Evolutionary conservation across 92 coral and sea anemone genomes (phyloP), one percentile per base, ranked within the genome.

Genomic region (Siderastrea siderea): DNA sequence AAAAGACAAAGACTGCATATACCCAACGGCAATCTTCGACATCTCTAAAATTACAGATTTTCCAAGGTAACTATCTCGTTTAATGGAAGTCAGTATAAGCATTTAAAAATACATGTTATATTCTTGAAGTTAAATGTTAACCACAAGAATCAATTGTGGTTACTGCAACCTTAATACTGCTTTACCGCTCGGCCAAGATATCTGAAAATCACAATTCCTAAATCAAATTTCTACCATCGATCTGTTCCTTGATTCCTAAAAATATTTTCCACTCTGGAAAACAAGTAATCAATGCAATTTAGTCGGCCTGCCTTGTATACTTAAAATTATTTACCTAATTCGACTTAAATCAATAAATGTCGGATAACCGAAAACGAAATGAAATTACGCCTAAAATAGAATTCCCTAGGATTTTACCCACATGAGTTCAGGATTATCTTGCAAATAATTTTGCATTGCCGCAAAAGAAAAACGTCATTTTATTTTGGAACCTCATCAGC

Each of bases 281-380:
- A 17, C 7, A 7, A 60, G 62, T 46, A 61, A 44, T 61, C 10
- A 47, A 3, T 50, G n/a, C n/a, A 4, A 47, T 26, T n/a, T 63
- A 7, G 69, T 61, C 70, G 71, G 71, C 71, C 47, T 62, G 10
- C n/a, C 57, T 78, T 78, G 70, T 46, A 61, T 47, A 14, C 71
- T 78, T 50, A 3, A 78, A 61, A 59, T 62, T 60, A 78, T 78
- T 78, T 61, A 78, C 70, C 10, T 46, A 60, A 63, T 77, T 61
- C 82, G 17, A 19, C 7, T 43, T 6, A 73, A 14, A 17, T 47
- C 43, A 16, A 47, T 69, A 47, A 47, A 8, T 45, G 50, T 47
- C 38, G n/a, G 16, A 51, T 48, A 13, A 49, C 44, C 46, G 43
- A 49, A 75, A 5, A 75, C 19, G 65, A 55, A 75, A 75, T 44